Base-by-base conservation (phyloP, 2,797 vertebrate species). In the Gephyroberyx darwinii region DNA sequence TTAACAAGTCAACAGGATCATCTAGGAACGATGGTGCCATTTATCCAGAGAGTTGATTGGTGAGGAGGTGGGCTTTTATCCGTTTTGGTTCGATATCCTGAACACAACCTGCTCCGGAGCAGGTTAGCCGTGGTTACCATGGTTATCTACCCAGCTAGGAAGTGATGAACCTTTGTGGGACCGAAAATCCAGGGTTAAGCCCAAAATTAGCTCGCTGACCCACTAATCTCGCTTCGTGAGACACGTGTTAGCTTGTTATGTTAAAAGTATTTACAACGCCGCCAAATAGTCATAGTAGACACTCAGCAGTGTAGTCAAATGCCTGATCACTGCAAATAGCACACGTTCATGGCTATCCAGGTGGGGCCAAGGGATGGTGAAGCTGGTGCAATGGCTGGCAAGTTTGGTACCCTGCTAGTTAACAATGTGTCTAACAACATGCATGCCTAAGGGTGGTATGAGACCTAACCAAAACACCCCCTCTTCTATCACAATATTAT, bases 301-400 rank as follows among this genome's bases (percentile, higher is more conserved):
- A 4, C 20, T 20, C 16, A 61, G 30, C 30, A 55, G 17, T 22
- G 54, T 33, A 33, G 1, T 22, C 9, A 22, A 64, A 59, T 52
- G 5, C 54, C 57, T 74, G 56, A 55, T 45, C 51, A 22, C 8
- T 53, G 22, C 51, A 53, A 71, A 4, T n/a, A 64, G 61, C 17
- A 50, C 9, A 53, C 57, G 76, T 68, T 50, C 55, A 43, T 43
- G 4, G 43, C 52, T 52, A 37, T 8, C 54, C 56, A 6, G 20
- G 41, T 9, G 55, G 47, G 31, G 50, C 65, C 30, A 54, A 8
- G 8, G 39, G 69, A 68, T 57, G 60, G 16, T 35, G 33, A 10
- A 8, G n/a, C 10, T n/a, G n/a, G 50, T 22, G 12, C 50, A 52
- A 16, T 14, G 13, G 43, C 0, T 45, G 5, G 13, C 5, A 45